Percentiles rank a stretch among this genome's conserved stretches.
Conservation (phyloP, 2,113 vertebrate species). For the Pseudorectes ferrugineus region DNA sequence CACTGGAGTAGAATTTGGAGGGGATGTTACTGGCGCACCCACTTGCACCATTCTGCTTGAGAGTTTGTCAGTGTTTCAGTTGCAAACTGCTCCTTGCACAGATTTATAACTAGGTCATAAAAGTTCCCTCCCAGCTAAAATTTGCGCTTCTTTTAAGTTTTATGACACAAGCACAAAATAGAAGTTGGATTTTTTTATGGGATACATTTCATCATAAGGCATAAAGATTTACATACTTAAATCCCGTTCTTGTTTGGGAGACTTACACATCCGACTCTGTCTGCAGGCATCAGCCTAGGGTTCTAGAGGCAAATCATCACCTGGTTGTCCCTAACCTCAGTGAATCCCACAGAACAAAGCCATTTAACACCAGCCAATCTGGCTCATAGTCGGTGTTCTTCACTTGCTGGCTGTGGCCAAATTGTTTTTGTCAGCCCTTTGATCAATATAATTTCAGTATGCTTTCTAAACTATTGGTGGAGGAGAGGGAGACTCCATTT, state of each 20-base stretch:
- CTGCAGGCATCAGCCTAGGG: neutral
- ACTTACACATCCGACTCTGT: neutral
- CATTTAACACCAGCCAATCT: neutral
- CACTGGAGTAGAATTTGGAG: constrained; percentile 1
- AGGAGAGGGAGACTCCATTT: neutral
- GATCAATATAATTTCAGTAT: neutral
- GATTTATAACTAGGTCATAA: constrained; percentile 59
- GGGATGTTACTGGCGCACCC: neutral
- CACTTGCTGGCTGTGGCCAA: neutral
- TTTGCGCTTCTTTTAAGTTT: constrained; percentile 63
- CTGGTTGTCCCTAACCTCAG: neutral
- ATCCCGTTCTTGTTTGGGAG: neutral
- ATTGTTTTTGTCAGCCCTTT: neutral
- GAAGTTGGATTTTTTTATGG: neutral
- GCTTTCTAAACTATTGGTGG: neutral
- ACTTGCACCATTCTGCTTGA: neutral
- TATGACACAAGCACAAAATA: constrained; percentile 29
- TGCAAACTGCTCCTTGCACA: constrained; percentile 34
- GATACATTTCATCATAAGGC: constrained; percentile 9
- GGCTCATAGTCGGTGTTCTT: neutral
- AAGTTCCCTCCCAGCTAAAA: constrained; percentile 48
- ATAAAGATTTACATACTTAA: neutral
- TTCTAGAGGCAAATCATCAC: neutral
- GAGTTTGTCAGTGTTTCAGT: constrained; percentile 37
- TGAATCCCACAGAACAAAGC: neutral